Evolutionary conservation across 2,113 vertebrate species (phyloP), one percentile per base, ranked within the genome.

Genomic region (Neofelis nebulosa): DNA sequence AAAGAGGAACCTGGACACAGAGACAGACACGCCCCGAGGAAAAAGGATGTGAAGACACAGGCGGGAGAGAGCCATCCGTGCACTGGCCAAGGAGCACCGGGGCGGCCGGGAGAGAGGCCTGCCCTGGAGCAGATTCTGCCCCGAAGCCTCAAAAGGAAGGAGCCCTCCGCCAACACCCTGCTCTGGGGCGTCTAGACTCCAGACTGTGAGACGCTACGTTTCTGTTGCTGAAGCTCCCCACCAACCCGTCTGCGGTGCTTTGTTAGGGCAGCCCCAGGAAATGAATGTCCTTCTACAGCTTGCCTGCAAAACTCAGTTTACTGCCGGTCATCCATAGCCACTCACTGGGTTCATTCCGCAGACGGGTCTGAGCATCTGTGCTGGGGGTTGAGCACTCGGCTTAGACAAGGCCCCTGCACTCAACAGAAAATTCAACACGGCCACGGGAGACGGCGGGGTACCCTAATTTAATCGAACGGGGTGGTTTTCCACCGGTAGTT

Each of bases 231-330:
- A 33, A 33, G 78, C 13, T 18, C 45, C 45, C 45, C 38, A 16
- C 73, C 74, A 8, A 2, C n/a, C 79, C 23, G 73, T 15, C 48
- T 1, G 10, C 0, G 29, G 48, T 8, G 4, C 14, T 16, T 31
- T 15, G 7, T 25, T 0, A 10, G 4, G 7, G 63, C 61, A 36
- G 63, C 13, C 61, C 74, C 18, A 45, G 84, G 31, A 88, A 18
- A 31, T 0, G 2, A 38, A 31, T 3, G 2, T 14, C 12, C 6
- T 8, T 2, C 5, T 0, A 3, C 48, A 3, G 61, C 31, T 4
- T 23, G 36, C 71, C 41, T 31, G 61, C 68, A 36, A n/a, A 83
- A 79, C 55, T 65, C 86, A 3, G 0, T 10, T 9, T 0, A 19
- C 27, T 0, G 66, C n/a, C 9, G 0, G 50, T 14, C 36, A 23